Conservation (phyloP, 2,888 invertebrate species). For the Cataglyphis altisquamis region DNA sequence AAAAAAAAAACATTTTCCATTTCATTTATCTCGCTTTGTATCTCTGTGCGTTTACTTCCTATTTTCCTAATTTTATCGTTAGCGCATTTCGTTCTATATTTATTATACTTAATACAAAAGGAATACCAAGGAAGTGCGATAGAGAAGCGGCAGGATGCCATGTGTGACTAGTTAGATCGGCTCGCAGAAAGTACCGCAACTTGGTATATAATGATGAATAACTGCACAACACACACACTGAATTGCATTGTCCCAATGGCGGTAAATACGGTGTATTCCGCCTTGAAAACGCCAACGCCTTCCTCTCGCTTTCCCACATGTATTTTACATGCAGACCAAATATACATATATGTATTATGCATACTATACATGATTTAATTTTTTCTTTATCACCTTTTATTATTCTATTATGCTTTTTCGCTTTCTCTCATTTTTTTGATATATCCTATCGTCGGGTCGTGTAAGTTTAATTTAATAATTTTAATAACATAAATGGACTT, state of each 20-base stretch:
- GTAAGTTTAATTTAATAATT: background rate
- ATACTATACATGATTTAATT: background rate
- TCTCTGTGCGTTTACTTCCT: background rate
- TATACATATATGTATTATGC: background rate
- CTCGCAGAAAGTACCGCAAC: conserved; percentile 75
- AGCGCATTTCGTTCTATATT: background rate
- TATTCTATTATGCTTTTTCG: conserved; percentile 4
- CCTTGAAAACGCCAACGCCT: conserved; percentile 45
- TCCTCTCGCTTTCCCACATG: conserved; percentile 50
- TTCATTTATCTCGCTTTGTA: background rate
- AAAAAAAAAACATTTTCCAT: background rate
- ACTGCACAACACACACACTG: conserved; percentile 65
- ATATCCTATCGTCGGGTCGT: conserved; percentile 11
- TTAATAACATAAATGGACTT: conserved; percentile 1
- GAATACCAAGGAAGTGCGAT: background rate
- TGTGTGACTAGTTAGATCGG: conserved; percentile 46
- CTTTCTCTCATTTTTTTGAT: background rate
- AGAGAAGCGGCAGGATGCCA: conserved; percentile 34
- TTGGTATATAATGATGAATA: conserved; percentile 75
- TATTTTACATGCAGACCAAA: conserved; percentile 1
- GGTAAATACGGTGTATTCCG: conserved; percentile 39
- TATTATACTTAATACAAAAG: background rate
- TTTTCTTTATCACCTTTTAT: conserved; percentile 4
- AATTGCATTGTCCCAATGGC: conserved; percentile 55
- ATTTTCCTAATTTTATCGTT: background rate